Conservation (phyloP, 2,113 vertebrate genomes). For the Microtus richardsoni region DNA sequence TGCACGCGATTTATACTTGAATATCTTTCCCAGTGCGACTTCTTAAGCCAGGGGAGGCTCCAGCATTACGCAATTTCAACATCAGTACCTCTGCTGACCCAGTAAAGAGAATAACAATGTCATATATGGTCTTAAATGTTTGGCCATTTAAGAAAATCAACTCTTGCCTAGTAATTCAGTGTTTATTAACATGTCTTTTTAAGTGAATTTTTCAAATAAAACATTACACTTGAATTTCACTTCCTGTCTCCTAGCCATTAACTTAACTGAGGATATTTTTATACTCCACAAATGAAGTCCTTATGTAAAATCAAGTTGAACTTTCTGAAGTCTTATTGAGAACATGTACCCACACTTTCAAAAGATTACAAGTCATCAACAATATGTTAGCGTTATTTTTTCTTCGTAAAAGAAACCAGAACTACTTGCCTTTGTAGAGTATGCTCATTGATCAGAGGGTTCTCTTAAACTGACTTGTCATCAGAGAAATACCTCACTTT, state of each 20-base stretch:
- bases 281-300: slow-evolving; percentile 66
- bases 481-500: slow-evolving; percentile 79
- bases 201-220: slow-evolving; percentile 40
- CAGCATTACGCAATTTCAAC: not conserved
- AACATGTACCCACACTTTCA: slow-evolving; percentile 70
- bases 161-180: slow-evolving; percentile 17
- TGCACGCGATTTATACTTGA: not conserved
- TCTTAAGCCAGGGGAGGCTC: not conserved
- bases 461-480: slow-evolving; percentile 82
- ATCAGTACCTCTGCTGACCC: not conserved
- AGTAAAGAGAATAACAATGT: not conserved
- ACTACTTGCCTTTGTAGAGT: slow-evolving; percentile 59
- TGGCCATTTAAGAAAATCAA: not conserved
- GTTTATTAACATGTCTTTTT: slow-evolving; percentile 20
- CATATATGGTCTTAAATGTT: not conserved
- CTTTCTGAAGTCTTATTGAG: slow-evolving; percentile 60
- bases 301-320: slow-evolving; percentile 64
- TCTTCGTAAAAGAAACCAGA: slow-evolving; percentile 74
- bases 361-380: slow-evolving; percentile 66
- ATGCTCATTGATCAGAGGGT: slow-evolving; percentile 74
- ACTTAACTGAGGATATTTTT: slow-evolving; percentile 59
- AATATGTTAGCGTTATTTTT: slow-evolving; percentile 62
- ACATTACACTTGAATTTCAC: slow-evolving; percentile 7
- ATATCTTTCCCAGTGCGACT: not conserved
- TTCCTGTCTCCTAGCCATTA: slow-evolving; percentile 56